Evolutionary conservation across 2,888 invertebrate species (phyloP), one percentile per base, ranked within the genome.

Genomic region (Orthosia gracilis): DNA sequence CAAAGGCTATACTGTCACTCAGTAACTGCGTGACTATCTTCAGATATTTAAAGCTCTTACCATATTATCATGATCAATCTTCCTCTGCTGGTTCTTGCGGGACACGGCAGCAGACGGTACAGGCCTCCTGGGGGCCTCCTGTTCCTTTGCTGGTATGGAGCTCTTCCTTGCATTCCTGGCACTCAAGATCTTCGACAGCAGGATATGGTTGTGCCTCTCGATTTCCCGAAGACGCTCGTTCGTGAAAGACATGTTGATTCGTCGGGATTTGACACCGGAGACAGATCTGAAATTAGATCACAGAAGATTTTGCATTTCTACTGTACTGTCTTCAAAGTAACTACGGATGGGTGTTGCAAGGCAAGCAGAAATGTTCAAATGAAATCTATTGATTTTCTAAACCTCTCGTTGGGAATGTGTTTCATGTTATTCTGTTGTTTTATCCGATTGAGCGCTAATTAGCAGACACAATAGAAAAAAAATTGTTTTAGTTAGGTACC

Each of bases 211-310:
- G 87, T 97, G 97, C 1, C 97, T 93, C 83, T 97, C 97, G 21
- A 97, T 97, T 86, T 97, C 97, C 0, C 97, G 94, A 67, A 97
- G 92, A 5, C 97, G 94, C n/a, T 97, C 97, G 89, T 97, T 97
- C 0, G 97, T 92, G 86, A 97, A 97, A 17, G 97, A 96, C 96
- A 96, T 96, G 87, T 96, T 96, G 68, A 94, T 87, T 18, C 96
- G 91, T 0, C 93, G 90, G 0, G 92, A 91, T 50, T 89, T 86
- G 0, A 92, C 91, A 3, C 93, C 89, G 2, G 93, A 92, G 1
- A 94, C 80, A 3, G 95, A 95, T 0, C 96, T 96, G 89, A 40
- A 87, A 91, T 26, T 0, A 11, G 52, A 40, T n/a, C 3, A 49
- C 13, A 3, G 5, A 0, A 40, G 31, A 65, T 54, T 21, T 40